These are phyloP conservation scores for Phataginus tricuspis DNA, from an alignment of 2,797 vertebrate species.

Conservation along the genomic window DNA sequence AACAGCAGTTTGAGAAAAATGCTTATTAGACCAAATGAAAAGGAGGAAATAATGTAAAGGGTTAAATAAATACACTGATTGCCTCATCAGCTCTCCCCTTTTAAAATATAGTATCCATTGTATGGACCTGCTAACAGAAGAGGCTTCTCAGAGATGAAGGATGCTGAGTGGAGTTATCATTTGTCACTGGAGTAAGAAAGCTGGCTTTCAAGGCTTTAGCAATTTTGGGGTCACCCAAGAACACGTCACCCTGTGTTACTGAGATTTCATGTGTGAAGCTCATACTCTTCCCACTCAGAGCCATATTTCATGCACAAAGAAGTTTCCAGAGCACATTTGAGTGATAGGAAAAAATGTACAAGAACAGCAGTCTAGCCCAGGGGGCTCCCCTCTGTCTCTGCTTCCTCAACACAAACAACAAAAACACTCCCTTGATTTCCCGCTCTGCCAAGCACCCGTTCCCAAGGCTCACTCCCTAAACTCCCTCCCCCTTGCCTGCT, in stretches of 20 bases:
- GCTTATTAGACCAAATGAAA: slow-evolving; percentile 31
- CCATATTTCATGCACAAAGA: slow-evolving; percentile 14
- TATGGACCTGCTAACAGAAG: not conserved
- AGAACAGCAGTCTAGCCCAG: no score
- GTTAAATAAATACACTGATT: slow-evolving; percentile 22
- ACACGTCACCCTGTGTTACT: no score
- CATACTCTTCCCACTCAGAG: not conserved
- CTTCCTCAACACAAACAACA: no score
- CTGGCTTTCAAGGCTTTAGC: slow-evolving; percentile 13
- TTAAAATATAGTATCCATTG: not conserved
- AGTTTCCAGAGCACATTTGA: not conserved
- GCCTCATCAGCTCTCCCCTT: not conserved
- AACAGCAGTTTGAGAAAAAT: not conserved
- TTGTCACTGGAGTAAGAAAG: not conserved
- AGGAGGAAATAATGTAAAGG: slow-evolving; percentile 51
- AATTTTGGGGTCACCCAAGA: not conserved
- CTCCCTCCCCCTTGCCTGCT: no score
- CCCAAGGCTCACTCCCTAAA: no score
- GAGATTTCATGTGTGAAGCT: not conserved
- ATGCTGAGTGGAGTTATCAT: not conserved
- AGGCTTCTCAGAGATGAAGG: not conserved
- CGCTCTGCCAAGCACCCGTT: no score
- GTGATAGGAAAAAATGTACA: no score
- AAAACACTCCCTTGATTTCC: no score
- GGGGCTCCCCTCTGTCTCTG: no score